Base-by-base conservation (phyloP, 2,797 vertebrate genomes). In the Phalloptychus januarius region DNA sequence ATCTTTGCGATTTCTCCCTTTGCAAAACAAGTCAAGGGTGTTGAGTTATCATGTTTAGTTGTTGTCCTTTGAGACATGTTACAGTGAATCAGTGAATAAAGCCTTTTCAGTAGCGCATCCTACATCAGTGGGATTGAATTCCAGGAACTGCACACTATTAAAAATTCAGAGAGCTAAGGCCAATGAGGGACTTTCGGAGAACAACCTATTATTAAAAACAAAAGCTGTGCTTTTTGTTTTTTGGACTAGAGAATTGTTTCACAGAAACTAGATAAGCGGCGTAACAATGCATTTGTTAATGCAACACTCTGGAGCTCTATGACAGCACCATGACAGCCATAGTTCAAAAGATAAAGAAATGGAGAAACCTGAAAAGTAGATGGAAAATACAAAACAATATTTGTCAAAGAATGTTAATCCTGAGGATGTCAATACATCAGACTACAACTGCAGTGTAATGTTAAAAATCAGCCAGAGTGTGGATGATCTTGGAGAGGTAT, bases 141-240 rank as follows among this genome's bases (percentile, higher is more conserved):
- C 86, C 80, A 40, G 77, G 92, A 92, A 92, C 91, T 90, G 86
- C 79, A 86, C 65, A 79, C 82, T 85, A 85, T 83, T 80, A 88
- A 86, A 82, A 75, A 85, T 84, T 84, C 70, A 12, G 80, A 85
- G 90, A 85, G 86, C 63, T 80, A 89, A 88, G 84, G 85, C 81
- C 88, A 93, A 91, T 88, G 86, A 90, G 83, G 82, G 81, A 85
- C 81, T 77, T 77, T 79, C 82, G 79, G 83, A 84, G 75, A 89
- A 92, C 89, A 93, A 91, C 87, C 88, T 72, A 48, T 90, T 92
- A 93, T 93, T 25, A 44, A 69, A 69, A 69, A 33, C 15, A 8
- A 10, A 20, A 20, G 8, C 23, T 23, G 3, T 15, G 11, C 15
- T 15, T 58, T n/a, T 15, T 58, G 25, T 52, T 5, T 31, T 28